Conservation (phyloP, 1,140 invertebrate genomes). For the Linepithema humile region DNA sequence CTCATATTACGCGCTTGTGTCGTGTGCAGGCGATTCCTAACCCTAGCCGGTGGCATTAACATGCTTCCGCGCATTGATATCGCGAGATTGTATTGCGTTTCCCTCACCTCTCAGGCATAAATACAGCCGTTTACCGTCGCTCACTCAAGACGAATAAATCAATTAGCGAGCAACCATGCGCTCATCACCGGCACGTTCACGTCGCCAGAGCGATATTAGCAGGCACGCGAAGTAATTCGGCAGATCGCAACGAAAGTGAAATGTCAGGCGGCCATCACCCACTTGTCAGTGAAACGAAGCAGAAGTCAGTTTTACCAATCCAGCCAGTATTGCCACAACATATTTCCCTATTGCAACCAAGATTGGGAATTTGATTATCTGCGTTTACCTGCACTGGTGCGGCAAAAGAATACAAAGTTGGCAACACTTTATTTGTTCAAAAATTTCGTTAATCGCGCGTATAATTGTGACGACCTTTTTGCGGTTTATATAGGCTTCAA, state of each 20-base stretch:
- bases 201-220: neutral
- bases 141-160: neutral
- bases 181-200: slow-evolving; percentile 30
- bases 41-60: slow-evolving; percentile 63
- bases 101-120: slow-evolving; percentile 67
- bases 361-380: no score
- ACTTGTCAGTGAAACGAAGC: slow-evolving; percentile 64
- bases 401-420: no score
- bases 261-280: slow-evolving; percentile 60
- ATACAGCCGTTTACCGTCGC: slow-evolving; percentile 20
- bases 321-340: no score
- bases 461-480: no score
- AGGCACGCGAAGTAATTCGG: slow-evolving; percentile 15
- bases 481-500: no score
- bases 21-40: slow-evolving; percentile 57
- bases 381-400: no score
- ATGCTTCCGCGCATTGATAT: neutral
- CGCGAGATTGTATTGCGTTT: slow-evolving; percentile 11
- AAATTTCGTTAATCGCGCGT: no score
- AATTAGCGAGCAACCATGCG: neutral
- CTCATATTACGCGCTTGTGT: slow-evolving; percentile 16
- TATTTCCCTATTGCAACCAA: no score
- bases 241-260: slow-evolving; percentile 51
- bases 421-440: no score
- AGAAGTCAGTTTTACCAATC: slow-evolving; percentile 21